A percentile compares a stretch with the other conserved stretches of the same genome.
phyloP scores from a whole-genome alignment of 2,113 vertebrate genomes.

The Daubentonia madagascariensis region DNA sequence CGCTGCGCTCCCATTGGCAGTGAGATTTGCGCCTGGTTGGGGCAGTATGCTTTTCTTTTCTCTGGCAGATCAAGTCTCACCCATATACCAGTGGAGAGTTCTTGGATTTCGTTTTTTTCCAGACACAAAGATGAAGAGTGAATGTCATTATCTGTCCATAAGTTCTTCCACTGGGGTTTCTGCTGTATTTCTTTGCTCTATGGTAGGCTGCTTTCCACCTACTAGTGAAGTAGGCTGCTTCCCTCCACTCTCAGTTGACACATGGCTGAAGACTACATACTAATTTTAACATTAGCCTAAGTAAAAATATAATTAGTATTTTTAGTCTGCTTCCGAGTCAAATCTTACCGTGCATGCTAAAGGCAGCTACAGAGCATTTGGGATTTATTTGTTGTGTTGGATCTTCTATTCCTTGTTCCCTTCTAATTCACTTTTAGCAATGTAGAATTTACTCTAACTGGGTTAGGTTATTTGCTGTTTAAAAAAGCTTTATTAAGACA shows the following conservation, averaged over 20 bases:
- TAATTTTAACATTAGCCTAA: slow-evolving; percentile 58
- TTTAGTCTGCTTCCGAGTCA: slow-evolving; percentile 42
- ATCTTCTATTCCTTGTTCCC: not conserved
- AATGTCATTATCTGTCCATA: not conserved
- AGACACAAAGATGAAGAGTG: not conserved
- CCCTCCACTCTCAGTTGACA: not conserved
- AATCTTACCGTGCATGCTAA: not conserved
- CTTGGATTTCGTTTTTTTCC: not conserved
- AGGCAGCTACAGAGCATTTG: not conserved
- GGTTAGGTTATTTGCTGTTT: not conserved
- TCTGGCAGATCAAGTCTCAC: not conserved
- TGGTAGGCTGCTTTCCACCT: not conserved
- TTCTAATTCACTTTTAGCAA: not conserved
- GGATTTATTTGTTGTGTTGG: not conserved
- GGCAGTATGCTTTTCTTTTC: not conserved
- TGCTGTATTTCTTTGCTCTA: not conserved
- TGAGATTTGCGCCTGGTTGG: not conserved
- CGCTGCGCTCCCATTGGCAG: not conserved
- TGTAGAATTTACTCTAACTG: not conserved
- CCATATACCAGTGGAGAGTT: not conserved
- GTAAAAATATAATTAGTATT: slow-evolving; percentile 39
- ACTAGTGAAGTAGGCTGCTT: not conserved
- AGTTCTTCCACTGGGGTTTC: not conserved
- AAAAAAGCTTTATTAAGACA: not conserved
- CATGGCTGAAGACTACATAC: not conserved